Evolutionary conservation across 2,888 invertebrate genomes (phyloP).

Genomic region (Xylocampa areola): DNA sequence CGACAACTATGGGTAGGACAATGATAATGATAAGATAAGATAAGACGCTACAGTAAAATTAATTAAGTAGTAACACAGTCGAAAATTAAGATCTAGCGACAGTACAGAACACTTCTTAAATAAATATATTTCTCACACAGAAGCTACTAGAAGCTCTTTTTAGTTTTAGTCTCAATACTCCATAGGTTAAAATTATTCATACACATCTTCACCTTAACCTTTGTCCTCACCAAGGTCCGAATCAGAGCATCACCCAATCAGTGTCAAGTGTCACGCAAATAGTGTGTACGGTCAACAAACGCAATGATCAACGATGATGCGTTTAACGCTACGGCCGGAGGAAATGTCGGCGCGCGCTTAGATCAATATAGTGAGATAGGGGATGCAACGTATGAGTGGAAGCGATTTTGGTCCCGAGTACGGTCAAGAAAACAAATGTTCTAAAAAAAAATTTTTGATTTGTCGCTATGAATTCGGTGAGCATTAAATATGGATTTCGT

Average conservation of each 20-base stretch:
- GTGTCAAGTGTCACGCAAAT: constrained; percentile 61
- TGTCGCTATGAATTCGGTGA: neutral
- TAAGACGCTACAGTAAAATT: too few species aligned
- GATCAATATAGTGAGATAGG: constrained; percentile 53
- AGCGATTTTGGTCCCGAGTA: constrained; percentile 8
- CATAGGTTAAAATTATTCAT: neutral
- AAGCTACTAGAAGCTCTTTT: too few species aligned
- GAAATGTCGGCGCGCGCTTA: constrained; percentile 63
- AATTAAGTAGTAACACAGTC: too few species aligned
- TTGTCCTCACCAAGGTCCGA: constrained; percentile 37
- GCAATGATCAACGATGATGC: constrained; percentile 64
- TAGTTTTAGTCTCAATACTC: too few species aligned
- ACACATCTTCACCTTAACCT: constrained; percentile 21
- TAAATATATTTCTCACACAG: too few species aligned
- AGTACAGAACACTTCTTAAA: too few species aligned
- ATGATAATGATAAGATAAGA: too few species aligned
- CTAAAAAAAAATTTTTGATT: neutral
- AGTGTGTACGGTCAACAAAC: constrained; percentile 61
- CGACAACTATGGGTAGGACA: too few species aligned
- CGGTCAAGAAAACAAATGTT: neutral
- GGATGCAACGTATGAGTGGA: constrained; percentile 13
- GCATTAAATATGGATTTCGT: neutral
- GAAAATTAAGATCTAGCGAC: too few species aligned
- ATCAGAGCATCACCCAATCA: constrained; percentile 54
- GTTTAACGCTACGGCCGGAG: constrained; percentile 46